These are phyloP conservation scores for Tanypteryx hageni DNA, from an alignment of 2,888 invertebrate species.

Conservation along the genomic window DNA sequence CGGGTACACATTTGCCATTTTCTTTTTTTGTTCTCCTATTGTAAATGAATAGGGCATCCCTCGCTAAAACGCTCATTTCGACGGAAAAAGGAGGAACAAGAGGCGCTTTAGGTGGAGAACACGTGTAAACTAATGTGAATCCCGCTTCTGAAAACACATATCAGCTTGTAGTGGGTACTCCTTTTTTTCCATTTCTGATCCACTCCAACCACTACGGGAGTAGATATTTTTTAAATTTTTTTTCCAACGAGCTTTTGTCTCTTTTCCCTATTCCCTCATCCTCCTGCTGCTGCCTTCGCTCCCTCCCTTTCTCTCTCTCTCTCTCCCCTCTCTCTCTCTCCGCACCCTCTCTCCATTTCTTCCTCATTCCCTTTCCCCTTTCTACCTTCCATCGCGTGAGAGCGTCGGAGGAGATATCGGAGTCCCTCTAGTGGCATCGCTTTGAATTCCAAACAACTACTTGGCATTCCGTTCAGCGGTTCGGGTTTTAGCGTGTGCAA, in stretches of 20 bases:
- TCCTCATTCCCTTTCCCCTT: neutral
- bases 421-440: conserved; percentile 58
- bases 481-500: conserved; percentile 62
- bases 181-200: neutral
- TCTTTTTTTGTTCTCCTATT: too few species aligned
- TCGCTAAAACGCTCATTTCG: neutral
- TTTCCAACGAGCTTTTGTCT: neutral
- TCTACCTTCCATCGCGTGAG: conserved; percentile 6
- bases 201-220: neutral
- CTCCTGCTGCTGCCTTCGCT: neutral
- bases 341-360: neutral
- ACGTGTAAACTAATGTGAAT: neutral
- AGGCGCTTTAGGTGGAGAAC: neutral
- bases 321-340: too few species aligned
- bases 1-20: too few species aligned
- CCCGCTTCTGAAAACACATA: neutral
- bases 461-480: conserved; percentile 61
- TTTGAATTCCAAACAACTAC: conserved; percentile 63
- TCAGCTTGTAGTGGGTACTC: neutral
- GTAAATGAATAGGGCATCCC: neutral
- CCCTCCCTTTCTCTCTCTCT: neutral
- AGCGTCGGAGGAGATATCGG: conserved; percentile 38
- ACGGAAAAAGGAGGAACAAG: neutral
- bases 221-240: neutral
- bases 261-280: neutral